These are phyloP conservation scores for Rhaphigaster nebulosa DNA, from an alignment of 2,888 invertebrate species.

Conservation along the genomic window DNA sequence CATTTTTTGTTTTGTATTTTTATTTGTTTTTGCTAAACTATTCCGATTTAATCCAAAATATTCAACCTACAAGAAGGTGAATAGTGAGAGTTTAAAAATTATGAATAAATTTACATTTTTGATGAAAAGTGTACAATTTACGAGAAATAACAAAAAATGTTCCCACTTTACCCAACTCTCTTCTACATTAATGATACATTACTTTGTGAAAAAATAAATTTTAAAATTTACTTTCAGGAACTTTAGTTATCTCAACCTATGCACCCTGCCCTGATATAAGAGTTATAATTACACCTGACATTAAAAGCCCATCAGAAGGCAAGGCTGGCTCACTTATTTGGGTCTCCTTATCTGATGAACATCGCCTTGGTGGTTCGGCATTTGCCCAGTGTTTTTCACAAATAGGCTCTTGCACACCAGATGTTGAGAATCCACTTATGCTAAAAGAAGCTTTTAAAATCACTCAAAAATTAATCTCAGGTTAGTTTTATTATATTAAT, in stretches of 20 bases:
- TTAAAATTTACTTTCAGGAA: slow-evolving; percentile 74
- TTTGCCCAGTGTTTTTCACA: slow-evolving; percentile 92
- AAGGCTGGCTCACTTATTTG: slow-evolving; percentile 79
- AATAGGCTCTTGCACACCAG: slow-evolving; percentile 84
- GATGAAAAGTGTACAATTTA: too few species aligned
- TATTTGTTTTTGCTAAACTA: too few species aligned
- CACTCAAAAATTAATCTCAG: slow-evolving; percentile 86
- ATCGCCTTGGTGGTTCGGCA: slow-evolving; percentile 91
- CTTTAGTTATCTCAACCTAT: slow-evolving; percentile 95
- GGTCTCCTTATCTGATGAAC: slow-evolving; percentile 82
- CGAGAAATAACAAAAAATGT: too few species aligned
- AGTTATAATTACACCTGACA: slow-evolving; percentile 88
- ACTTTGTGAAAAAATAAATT: too few species aligned
- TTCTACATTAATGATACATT: too few species aligned
- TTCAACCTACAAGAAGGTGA: too few species aligned
- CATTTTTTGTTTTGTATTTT: too few species aligned
- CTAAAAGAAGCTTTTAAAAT: slow-evolving; percentile 84
- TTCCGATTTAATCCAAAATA: too few species aligned
- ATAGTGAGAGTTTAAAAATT: too few species aligned
- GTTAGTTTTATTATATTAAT: slow-evolving; percentile 69
- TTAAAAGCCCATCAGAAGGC: slow-evolving; percentile 78
- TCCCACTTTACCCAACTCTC: too few species aligned
- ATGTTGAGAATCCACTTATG: slow-evolving; percentile 79
- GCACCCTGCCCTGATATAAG: slow-evolving; percentile 94
- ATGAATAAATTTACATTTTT: too few species aligned